Percentiles rank a stretch among this genome's conserved stretches.
Conservation (phyloP, 1,140 invertebrate species). For the Drosophila nigromelanica region DNA sequence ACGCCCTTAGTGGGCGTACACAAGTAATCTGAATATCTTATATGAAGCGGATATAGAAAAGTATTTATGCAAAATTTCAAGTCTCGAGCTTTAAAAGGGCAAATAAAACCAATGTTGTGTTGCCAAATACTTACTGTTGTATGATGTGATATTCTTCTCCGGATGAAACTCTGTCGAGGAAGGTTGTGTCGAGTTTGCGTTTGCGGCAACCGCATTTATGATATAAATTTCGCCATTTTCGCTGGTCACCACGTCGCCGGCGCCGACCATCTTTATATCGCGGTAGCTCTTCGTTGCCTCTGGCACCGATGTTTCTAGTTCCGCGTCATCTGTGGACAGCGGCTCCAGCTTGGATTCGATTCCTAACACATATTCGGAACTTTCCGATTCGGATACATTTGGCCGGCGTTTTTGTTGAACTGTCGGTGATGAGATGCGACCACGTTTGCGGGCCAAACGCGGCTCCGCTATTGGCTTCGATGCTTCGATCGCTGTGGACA, state of each 20-base stretch:
- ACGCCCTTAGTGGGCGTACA: too few relatives aligned
- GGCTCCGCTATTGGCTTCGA: neutral
- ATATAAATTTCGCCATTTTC: constrained; percentile 63
- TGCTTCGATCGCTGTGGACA: neutral
- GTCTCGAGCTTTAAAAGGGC: too few relatives aligned
- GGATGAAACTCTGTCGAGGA: constrained; percentile 45
- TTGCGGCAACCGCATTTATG: constrained; percentile 47
- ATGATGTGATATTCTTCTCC: constrained; percentile 62
- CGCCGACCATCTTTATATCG: constrained; percentile 45
- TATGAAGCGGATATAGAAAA: too few relatives aligned
- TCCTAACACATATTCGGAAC: constrained; percentile 5
- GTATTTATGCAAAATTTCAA: too few relatives aligned
- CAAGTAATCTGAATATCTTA: too few relatives aligned
- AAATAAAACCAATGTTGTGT: too few relatives aligned
- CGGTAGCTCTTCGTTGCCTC: constrained; percentile 16
- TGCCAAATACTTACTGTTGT: constrained; percentile 58
- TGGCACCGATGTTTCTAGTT: constrained; percentile 19
- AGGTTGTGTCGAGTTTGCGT: constrained; percentile 12
- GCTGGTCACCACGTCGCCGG: constrained; percentile 41
- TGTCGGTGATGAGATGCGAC: constrained; percentile 7
- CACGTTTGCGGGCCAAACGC: constrained; percentile 18
- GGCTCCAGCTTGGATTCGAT: constrained; percentile 13
- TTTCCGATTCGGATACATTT: neutral
- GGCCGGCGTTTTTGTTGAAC: constrained; percentile 4
- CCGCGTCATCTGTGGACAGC: constrained; percentile 21